These are phyloP conservation scores for Neodiprion pinetum DNA, from an alignment of 1,140 invertebrate genomes.

Conservation along the genomic window DNA sequence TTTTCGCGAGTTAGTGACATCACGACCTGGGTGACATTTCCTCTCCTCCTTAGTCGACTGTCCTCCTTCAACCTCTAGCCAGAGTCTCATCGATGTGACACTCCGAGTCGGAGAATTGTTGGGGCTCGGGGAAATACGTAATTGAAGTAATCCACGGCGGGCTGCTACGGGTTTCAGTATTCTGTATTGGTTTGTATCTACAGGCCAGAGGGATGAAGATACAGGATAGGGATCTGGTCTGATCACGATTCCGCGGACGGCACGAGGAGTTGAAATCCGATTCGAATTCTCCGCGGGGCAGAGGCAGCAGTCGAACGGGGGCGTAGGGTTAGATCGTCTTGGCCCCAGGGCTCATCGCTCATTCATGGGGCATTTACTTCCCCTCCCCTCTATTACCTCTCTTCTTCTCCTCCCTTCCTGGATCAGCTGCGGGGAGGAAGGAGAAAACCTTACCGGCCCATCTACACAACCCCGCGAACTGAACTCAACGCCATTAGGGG, in stretches of 20 bases:
- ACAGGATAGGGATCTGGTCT: slow-evolving; percentile 24
- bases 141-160: too few species aligned
- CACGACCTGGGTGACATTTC: too few species aligned
- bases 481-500: neutral
- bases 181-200: too few species aligned
- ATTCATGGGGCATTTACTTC: slow-evolving; percentile 63
- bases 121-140: too few species aligned
- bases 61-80: too few species aligned
- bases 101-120: too few species aligned
- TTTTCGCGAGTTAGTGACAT: too few species aligned
- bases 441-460: slow-evolving; percentile 12
- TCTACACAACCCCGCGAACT: neutral
- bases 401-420: slow-evolving; percentile 14
- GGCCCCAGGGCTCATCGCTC: slow-evolving; percentile 57
- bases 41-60: too few species aligned
- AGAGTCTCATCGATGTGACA: too few species aligned
- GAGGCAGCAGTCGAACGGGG: neutral
- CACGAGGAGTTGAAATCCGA: slow-evolving; percentile 45
- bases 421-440: slow-evolving; percentile 23
- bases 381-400: slow-evolving; percentile 41
- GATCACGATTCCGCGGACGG: slow-evolving; percentile 46
- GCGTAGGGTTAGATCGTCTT: slow-evolving; percentile 19
- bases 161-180: too few species aligned
- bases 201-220: too few species aligned
- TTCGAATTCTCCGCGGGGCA: slow-evolving; percentile 42